These are phyloP conservation scores for Diachasmimorpha longicaudata DNA, from an alignment of 1,140 invertebrate genomes.

Conservation along the genomic window DNA sequence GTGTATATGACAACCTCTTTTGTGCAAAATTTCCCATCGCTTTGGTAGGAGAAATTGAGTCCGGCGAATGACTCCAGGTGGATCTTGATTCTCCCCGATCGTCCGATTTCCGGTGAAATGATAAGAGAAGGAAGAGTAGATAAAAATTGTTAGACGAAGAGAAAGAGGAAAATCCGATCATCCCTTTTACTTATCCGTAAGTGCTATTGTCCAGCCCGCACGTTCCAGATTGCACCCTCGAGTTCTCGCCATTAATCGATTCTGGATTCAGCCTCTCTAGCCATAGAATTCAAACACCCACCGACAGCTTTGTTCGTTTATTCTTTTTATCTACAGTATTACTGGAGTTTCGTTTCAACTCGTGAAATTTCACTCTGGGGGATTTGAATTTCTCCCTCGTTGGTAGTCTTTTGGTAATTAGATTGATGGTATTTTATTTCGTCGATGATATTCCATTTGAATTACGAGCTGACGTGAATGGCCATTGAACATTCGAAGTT, in stretches of 20 bases:
- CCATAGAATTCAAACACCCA: neutral
- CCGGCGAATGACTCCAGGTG: slow-evolving; percentile 11
- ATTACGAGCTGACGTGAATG: no score
- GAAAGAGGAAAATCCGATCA: slow-evolving; percentile 17
- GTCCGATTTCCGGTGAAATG: slow-evolving; percentile 2
- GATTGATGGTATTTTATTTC: no score
- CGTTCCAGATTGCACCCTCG: slow-evolving; percentile 8
- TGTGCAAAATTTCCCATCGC: neutral
- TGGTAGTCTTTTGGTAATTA: no score
- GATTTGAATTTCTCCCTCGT: neutral
- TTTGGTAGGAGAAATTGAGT: neutral
- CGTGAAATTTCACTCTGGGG: neutral
- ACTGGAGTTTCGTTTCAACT: neutral
- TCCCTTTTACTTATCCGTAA: slow-evolving; percentile 26
- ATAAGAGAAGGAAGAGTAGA: neutral
- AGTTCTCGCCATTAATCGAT: slow-evolving; percentile 21
- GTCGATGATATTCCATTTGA: no score
- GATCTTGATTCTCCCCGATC: slow-evolving; percentile 3
- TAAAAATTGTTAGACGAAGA: neutral
- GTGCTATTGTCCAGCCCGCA: slow-evolving; percentile 16
- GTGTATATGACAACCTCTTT: neutral
- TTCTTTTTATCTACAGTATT: neutral
- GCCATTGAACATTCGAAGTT: no score
- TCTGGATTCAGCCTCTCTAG: neutral
- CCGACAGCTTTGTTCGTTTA: neutral